These are phyloP conservation scores for Bufo gargarizans DNA, from an alignment of 2,113 vertebrate species.

Conservation along the genomic window DNA sequence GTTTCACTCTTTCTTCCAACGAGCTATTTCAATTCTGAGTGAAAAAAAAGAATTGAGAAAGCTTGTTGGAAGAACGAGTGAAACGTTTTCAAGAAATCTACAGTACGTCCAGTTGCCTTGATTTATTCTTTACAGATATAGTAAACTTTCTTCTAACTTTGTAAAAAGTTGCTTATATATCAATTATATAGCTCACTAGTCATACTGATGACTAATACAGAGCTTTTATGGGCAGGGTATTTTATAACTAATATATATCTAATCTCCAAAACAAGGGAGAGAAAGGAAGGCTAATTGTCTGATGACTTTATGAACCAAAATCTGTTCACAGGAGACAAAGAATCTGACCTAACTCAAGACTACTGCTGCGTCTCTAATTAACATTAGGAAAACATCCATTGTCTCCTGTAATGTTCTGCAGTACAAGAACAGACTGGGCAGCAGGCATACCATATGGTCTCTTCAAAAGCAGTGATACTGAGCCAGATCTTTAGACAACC, in stretches of 20 bases:
- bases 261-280: constrained; percentile 30
- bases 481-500: constrained; percentile 48
- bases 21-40: no score
- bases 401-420: constrained; percentile 52
- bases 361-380: constrained; percentile 55
- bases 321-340: constrained; percentile 46
- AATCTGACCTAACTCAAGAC: constrained; percentile 51
- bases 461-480: constrained; percentile 32
- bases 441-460: constrained; percentile 55
- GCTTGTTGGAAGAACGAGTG: no score
- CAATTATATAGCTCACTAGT: no score
- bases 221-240: neutral
- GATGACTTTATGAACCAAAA: constrained; percentile 46
- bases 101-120: no score
- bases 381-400: constrained; percentile 56
- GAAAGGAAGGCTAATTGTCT: constrained; percentile 50
- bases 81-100: no score
- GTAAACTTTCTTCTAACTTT: neutral
- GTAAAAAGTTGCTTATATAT: neutral
- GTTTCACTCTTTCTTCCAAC: no score
- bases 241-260: constrained; percentile 10
- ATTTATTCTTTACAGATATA: no score
- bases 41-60: no score
- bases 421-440: constrained; percentile 50
- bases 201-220: neutral